Percentiles rank a stretch among this genome's conserved stretches.
These are phyloP conservation scores for Pseudolycoriella hygida DNA, from an alignment of 2,888 invertebrate species.

Conservation along the genomic window DNA sequence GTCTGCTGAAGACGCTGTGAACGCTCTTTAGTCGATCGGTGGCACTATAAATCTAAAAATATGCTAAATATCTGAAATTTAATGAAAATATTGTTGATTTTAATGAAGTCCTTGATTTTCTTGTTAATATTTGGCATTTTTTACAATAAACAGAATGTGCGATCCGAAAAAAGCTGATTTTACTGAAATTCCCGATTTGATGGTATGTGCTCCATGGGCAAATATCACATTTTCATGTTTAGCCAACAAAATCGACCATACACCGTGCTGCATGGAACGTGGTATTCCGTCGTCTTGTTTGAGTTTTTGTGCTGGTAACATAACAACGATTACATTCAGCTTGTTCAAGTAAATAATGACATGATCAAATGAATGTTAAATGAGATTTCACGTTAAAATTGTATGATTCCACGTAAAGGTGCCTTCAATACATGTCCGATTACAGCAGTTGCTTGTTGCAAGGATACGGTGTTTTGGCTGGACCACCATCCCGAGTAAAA, in stretches of 20 bases:
- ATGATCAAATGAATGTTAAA: not conserved
- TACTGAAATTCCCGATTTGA: conserved; percentile 47
- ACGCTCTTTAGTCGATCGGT: too few species aligned
- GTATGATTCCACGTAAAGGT: conserved; percentile 29
- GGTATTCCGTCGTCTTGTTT: conserved; percentile 60
- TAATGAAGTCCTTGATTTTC: too few species aligned
- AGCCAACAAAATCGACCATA: conserved; percentile 64
- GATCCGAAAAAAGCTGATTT: conserved; percentile 44
- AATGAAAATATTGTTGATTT: too few species aligned
- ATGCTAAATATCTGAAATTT: too few species aligned
- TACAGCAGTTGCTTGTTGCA: conserved; percentile 69
- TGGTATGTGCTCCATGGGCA: conserved; percentile 83
- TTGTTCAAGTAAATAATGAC: conserved; percentile 54
- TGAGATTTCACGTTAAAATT: not conserved
- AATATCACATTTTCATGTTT: conserved; percentile 62
- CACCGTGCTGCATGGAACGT: conserved; percentile 56
- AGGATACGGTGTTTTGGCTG: conserved; percentile 68
- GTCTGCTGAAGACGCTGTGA: too few species aligned
- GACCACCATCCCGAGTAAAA: conserved; percentile 48
- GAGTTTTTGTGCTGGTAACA: conserved; percentile 60
- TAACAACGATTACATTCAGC: conserved; percentile 59
- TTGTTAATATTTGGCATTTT: too few species aligned
- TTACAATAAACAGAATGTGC: conserved; percentile 48
- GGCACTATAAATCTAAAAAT: too few species aligned
- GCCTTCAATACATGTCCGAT: conserved; percentile 63